Conservation (phyloP, 2,888 invertebrate genomes). For the Diachrysia chrysitis region DNA sequence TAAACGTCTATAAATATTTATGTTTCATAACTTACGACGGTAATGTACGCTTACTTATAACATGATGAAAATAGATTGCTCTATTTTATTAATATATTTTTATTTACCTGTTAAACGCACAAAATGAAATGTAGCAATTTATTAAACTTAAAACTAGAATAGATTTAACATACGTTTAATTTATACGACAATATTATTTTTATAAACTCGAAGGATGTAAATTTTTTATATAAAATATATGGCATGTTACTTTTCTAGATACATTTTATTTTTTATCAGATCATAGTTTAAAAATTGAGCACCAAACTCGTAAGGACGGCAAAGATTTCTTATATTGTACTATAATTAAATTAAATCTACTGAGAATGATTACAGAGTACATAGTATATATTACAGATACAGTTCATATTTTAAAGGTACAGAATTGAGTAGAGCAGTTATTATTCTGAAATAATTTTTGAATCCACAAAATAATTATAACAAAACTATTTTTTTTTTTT, state of each 20-base stretch:
- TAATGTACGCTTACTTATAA: conserved; percentile 69
- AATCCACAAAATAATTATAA: too few species aligned
- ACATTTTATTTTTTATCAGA: conserved; percentile 66
- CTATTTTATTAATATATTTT: conserved; percentile 72
- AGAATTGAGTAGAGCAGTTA: neutral
- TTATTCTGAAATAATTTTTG: neutral
- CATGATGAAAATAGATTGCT: conserved; percentile 68
- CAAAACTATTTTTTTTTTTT: too few species aligned
- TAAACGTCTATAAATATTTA: conserved; percentile 28
- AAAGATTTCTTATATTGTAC: conserved; percentile 52
- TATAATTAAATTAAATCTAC: conserved; percentile 21
- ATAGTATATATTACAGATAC: neutral
- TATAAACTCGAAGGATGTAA: conserved; percentile 73
- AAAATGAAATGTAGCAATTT: conserved; percentile 80
- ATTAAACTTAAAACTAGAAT: conserved; percentile 63
- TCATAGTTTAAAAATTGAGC: conserved; percentile 65
- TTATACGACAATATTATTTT: conserved; percentile 66
- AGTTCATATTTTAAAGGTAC: neutral
- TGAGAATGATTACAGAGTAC: neutral
- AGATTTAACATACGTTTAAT: conserved; percentile 62
- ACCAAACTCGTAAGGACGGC: conserved; percentile 61
- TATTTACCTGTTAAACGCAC: conserved; percentile 68
- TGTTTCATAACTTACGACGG: conserved; percentile 47
- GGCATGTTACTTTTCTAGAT: conserved; percentile 87
- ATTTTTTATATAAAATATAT: conserved; percentile 85